Evolutionary conservation across 2,797 vertebrate genomes (phyloP), one percentile per base, ranked within the genome.

Genomic region (Erithacus rubecula): DNA sequence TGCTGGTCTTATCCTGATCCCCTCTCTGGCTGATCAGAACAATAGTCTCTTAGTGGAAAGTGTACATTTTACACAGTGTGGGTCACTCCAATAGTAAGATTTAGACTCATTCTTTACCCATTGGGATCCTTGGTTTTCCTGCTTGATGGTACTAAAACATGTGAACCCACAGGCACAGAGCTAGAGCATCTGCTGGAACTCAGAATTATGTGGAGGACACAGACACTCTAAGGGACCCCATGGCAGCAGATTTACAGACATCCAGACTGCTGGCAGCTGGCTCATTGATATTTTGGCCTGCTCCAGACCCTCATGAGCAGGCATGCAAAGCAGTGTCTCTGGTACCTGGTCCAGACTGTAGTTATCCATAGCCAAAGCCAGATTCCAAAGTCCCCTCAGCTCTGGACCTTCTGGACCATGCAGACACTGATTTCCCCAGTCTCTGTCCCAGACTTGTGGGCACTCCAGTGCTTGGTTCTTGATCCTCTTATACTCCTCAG

Each of bases 1-100:
- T 6, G 1, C 5, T 0, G 1, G 10, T 15, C 19, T 79, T 37
- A 59, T 23, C 24, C 41, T 39, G 8, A 14, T 68, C 13, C 11
- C 13, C 21, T n/a, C 19, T 68, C 47, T n/a, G 41, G 29, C 68
- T 34, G 49, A 55, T 47, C 20, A 55, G 59, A 83, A 9, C 41
- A 7, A 59, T 0, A 49, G 11, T 6, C 15, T 63, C 6, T 34
- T 68, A 60, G 27, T 24, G 59, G 53, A 76, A 68, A 51, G 5
- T 17, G 24, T 11, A 32, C 13, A 59, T 2, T 62, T 37, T 39
- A 26, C 17, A 26, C 0, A 1, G 14, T 14, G 20, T 19, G 27
- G 32, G 24, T 34, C 17, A 17, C 34, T 44, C 20, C 60, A 43
- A 4, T 2, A 69, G 16, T 6, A 52, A 59, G 20, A 10, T 18